Evolutionary conservation across 1,140 invertebrate species (phyloP), one percentile per base, ranked within the genome.

Genomic region (Tribolium castaneum): DNA sequence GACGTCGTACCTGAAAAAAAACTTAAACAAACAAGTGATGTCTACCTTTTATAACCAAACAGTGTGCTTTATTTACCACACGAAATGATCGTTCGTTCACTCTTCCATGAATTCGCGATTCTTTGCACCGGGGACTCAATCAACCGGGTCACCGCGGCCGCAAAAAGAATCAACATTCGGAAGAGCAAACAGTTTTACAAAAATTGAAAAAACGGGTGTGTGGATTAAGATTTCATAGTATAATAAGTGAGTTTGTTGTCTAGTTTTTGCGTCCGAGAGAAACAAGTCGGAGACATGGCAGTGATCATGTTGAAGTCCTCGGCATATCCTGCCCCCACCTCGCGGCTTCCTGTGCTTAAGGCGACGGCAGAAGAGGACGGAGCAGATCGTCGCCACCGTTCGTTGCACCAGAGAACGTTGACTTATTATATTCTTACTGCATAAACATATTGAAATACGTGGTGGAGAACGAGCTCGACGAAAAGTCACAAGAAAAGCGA

Each of bases 361-460:
- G 71, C 71, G 34, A 73, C 49, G 49, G 9, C 71, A 73, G 50
- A 73, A 19, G 14, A 73, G 19, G 71, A 73, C 49, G 22, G 71
- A 12, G 45, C 25, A 12, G 45, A 73, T 52, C 13, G 71, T 73
- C 52, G 19, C 25, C 52, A 54, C 71, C 39, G 71, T 50, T 73
- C 71, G 49, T 73, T 73, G 71, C 71, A 51, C 71, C 52, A 73
- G 71, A 73, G 71, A 73, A 73, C 71, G 52, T 73, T 73, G 71
- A 73, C 71, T 73, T 73, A 73, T 73, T 73, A 73, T 73, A 73
- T 54, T 73, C 52, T 14, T 73, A 16, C 71, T 54, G 71, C 71
- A 73, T 73, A 73, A 73, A 73, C 49, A 66, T 66, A 73, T 54
- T 52, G 71, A 51, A 54, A 73, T 73, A 73, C 71, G 52, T 51